phyloP scores from a whole-genome alignment of 2,888 invertebrate species.

The Cataglyphis cursor region DNA sequence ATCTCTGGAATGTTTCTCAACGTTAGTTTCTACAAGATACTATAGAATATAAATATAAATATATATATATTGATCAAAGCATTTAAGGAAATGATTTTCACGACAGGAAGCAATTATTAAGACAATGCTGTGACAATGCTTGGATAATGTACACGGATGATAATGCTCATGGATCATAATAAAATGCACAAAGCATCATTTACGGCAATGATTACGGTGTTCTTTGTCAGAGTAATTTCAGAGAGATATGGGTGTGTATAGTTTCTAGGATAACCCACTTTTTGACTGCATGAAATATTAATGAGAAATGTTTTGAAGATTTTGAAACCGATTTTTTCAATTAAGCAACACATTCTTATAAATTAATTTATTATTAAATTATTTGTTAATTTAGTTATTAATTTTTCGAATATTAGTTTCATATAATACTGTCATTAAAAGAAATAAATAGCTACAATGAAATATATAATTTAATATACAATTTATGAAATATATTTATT shows the following conservation, averaged over 20 bases:
- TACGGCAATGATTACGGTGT: background rate
- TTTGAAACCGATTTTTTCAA: background rate
- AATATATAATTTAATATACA: background rate
- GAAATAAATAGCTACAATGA: background rate
- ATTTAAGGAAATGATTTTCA: background rate
- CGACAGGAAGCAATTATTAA: constrained; percentile 1
- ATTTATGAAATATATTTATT: background rate
- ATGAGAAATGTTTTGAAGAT: background rate
- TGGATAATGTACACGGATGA: background rate
- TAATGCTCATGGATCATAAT: background rate
- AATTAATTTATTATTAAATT: background rate
- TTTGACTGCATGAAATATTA: background rate
- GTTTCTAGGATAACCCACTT: constrained; percentile 11
- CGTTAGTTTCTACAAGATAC: background rate
- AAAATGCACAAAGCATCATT: background rate
- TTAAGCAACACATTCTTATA: background rate
- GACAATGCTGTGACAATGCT: background rate
- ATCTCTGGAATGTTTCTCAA: background rate
- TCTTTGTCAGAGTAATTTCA: constrained; percentile 5
- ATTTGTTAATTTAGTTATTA: background rate
- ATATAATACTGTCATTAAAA: background rate
- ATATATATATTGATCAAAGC: background rate
- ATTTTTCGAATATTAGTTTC: background rate
- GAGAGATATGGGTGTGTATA: constrained; percentile 4
- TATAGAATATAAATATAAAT: background rate